Evolutionary conservation across 2,797 vertebrate genomes (phyloP).

Genomic region (Sus cebifrons): DNA sequence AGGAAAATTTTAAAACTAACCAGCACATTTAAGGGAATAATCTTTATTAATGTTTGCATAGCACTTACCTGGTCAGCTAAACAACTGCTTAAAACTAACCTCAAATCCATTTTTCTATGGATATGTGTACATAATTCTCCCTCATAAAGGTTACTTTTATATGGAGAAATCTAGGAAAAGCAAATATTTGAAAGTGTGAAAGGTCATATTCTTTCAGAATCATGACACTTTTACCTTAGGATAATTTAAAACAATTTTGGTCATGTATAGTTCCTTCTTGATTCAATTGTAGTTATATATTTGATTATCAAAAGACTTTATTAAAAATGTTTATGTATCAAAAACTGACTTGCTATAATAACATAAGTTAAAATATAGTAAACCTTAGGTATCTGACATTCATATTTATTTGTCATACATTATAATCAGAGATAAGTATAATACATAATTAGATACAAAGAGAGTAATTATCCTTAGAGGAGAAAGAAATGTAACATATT

Average conservation of each 20-base stretch:
- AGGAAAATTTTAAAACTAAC: not conserved
- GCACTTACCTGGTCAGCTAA: not conserved
- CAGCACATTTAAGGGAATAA: not conserved
- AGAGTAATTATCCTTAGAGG: not conserved
- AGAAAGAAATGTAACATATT: conserved; percentile 32
- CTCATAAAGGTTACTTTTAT: not conserved
- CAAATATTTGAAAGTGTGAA: conserved; percentile 29
- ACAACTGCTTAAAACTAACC: not conserved
- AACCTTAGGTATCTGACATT: not conserved
- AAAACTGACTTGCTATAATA: conserved; percentile 9
- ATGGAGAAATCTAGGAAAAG: not conserved
- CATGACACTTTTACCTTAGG: not conserved
- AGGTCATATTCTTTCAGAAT: not conserved
- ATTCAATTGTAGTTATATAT: not conserved
- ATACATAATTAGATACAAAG: not conserved
- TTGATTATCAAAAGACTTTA: not conserved
- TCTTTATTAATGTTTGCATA: not conserved
- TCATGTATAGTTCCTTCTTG: not conserved
- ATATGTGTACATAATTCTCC: not conserved
- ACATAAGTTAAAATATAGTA: not conserved
- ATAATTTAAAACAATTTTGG: not conserved
- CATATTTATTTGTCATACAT: not conserved
- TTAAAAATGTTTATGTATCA: not conserved
- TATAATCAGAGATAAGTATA: not conserved
- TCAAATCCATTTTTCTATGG: not conserved